Base-by-base conservation (phyloP, 2,113 vertebrate genomes). In the Sturnira hondurensis region DNA sequence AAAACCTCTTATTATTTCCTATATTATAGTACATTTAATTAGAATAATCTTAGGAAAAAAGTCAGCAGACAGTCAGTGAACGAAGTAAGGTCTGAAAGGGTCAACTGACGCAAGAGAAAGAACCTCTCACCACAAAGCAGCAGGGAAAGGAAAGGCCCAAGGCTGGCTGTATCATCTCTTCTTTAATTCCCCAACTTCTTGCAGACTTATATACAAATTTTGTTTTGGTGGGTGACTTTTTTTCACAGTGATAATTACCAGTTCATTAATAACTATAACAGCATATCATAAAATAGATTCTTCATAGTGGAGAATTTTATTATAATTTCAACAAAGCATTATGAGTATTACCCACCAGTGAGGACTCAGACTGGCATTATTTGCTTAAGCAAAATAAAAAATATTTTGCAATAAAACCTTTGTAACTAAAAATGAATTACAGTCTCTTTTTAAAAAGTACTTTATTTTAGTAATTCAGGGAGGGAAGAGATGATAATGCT, bases 351-450 rank as follows among this genome's bases (percentile, higher is more conserved):
- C 8, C 16, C 6, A 68, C 33, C 22, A 67, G 12, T 38, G 22
- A 86, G 77, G 58, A 58, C 28, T 85, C 81, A 91, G 61, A 71
- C 3, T 76, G 41, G 14, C 43, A 93, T 36, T 76, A 84, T 91
- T 86, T 97, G 47, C 50, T 92, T 80, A 76, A 83, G 36, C 14
- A 24, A 93, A 96, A 88, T 58, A 82, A 89, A 86, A 89, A 82
- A 52, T 28, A 76, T 43, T 95, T 89, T 52, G 12, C 16, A 95
- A 82, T 50, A 74, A 91, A 96, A 92, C 47, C 50, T 5, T 12
- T 90, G 17, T 5, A 91, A 80, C 22, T 91, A 73, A 95, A 94
- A 95, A 54, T 82, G 19, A 93, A n/a, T 61, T 73, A 70, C 12
- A 82, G 41, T 65, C 3, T 73, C 71, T 54, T 73, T 58, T 52